These are phyloP conservation scores for Bryconaethiops microstoma DNA, from an alignment of 2,797 vertebrate species.

Conservation along the genomic window DNA sequence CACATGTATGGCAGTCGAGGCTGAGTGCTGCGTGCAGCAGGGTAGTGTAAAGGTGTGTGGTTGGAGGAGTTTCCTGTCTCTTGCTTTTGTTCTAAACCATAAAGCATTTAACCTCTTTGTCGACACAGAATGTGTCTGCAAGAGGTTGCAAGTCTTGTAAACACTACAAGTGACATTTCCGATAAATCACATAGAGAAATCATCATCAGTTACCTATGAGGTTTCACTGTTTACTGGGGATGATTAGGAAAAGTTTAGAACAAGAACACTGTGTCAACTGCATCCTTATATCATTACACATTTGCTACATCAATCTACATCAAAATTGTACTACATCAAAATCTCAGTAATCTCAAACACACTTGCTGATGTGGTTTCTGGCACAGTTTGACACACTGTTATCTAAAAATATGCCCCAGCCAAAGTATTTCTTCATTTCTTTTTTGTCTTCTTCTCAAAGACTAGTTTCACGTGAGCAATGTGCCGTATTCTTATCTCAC, in stretches of 20 bases:
- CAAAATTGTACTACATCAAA: no score
- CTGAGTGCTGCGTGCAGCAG: conserved; percentile 57
- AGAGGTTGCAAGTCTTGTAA: neutral
- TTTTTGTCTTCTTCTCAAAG: no score
- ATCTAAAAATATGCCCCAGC: no score
- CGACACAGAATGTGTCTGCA: neutral
- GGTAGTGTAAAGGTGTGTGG: conserved; percentile 69
- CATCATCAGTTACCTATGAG: no score
- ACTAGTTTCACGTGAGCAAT: no score
- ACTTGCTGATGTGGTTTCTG: no score
- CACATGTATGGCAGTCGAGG: conserved; percentile 64
- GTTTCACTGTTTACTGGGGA: no score
- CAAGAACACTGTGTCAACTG: neutral
- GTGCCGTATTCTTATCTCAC: no score
- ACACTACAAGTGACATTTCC: conserved; percentile 8
- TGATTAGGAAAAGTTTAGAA: no score
- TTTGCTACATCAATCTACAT: no score
- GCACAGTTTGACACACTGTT: no score
- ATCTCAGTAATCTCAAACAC: neutral
- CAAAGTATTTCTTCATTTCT: no score
- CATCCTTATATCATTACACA: neutral
- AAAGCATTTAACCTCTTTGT: conserved; percentile 49
- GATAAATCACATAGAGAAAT: neutral
- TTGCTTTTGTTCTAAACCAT: conserved; percentile 55
- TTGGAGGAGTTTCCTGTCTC: conserved; percentile 74